Base-by-base conservation (phyloP, 2,113 vertebrate genomes). In the Callithrix jacchus region DNA sequence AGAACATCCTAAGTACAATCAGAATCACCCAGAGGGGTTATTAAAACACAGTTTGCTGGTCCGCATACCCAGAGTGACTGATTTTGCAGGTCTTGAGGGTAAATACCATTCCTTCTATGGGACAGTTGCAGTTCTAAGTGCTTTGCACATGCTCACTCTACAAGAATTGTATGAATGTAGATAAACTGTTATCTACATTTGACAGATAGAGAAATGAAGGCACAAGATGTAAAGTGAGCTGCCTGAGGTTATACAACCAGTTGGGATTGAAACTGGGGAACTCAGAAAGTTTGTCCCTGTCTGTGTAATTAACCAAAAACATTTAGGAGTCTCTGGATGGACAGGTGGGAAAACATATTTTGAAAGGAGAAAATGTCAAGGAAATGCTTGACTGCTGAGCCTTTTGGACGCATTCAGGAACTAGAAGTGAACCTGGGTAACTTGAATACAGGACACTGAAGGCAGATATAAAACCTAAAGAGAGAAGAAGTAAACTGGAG, bases 31-130 rank as follows among this genome's bases (percentile, higher is more conserved):
- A 42, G 23, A 47, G 16, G 35, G 4, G 37, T 32, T 42, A 9
- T 32, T 30, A 49, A 73, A 70, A 40, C 5, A 16, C 12, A 64
- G 12, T n/a, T 88, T 16, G 0, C 40, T 7, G 12, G 27, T 4
- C 10, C 6, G 6, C 30, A 13, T 58, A 8, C 30, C 64, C n/a
- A 17, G 10, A 25, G 4, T 25, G 61, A 23, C 35, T 79, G 80
- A 35, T 18, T 89, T 40, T 35, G 11, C 12, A 37, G 52, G 6
- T 40, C 68, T 30, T 16, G 2, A 52, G 49, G 14, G 23, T 0
- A 70, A 12, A 42, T 6, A 0, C 0, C 6, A 12, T 17, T 4
- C 18, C 35, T 52, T 4, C 49, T 1, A 5, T n/a, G 30, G 27
- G 42, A 27, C n/a, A 17, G 74, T 40, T 58, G 3, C 4, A 2